These are phyloP conservation scores for Poeciliopsis prolifica DNA, from an alignment of 2,113 vertebrate species.

Conservation along the genomic window DNA sequence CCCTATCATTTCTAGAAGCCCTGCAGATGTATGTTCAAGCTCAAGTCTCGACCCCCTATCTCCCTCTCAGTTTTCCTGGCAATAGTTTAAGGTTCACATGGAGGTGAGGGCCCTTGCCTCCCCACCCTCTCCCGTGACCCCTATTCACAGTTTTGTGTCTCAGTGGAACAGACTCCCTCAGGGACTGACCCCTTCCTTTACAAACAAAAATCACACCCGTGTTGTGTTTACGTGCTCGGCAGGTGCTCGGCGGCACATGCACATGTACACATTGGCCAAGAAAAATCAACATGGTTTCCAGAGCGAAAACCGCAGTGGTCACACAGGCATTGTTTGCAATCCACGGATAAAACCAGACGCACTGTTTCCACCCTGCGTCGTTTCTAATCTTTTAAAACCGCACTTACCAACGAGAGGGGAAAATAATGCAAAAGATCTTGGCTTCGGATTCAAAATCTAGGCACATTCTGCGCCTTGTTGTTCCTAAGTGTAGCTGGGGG, in stretches of 20 bases:
- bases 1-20: conserved; percentile 71
- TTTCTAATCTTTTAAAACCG: conserved; percentile 3
- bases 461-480: conserved; percentile 29
- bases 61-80: conserved; percentile 38
- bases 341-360: neutral
- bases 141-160: conserved; percentile 62
- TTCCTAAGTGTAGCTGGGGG: conserved; percentile 37
- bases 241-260: conserved; percentile 56
- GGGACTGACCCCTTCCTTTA: conserved; percentile 61
- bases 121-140: conserved; percentile 67
- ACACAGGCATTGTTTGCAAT: conserved; percentile 20
- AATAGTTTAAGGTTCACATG: conserved; percentile 69
- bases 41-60: conserved; percentile 66
- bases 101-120: conserved; percentile 70
- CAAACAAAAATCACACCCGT: conserved; percentile 50
- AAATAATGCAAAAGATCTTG: neutral
- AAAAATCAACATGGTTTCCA: conserved; percentile 15
- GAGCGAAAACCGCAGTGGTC: neutral
- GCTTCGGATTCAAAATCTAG: conserved; percentile 23
- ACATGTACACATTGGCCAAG: conserved; percentile 1
- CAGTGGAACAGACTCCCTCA: conserved; percentile 61
- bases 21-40: conserved; percentile 74
- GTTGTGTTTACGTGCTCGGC: conserved; percentile 53
- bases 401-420: conserved; percentile 4
- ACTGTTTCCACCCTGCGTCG: conserved; percentile 3